phyloP scores from a whole-genome alignment of 2,113 vertebrate species.

The Marmota monax region DNA sequence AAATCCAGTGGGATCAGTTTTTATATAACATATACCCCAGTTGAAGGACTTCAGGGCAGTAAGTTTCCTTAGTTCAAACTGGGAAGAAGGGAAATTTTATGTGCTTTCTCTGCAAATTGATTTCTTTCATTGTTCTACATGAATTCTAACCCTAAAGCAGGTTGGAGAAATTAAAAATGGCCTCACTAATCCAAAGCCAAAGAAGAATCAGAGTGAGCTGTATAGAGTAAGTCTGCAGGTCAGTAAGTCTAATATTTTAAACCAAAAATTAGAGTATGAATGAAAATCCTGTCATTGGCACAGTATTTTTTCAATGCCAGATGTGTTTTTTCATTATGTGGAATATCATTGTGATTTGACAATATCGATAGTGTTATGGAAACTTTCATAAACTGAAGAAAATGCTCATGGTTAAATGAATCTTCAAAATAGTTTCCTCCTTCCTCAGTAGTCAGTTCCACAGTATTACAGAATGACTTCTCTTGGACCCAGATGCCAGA shows the following conservation, averaged over 20 bases:
- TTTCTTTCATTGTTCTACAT: neutral
- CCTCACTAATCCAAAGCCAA: neutral
- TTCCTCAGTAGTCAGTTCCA: neutral
- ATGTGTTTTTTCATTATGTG: neutral
- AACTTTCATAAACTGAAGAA: neutral
- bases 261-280: neutral
- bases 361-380: neutral
- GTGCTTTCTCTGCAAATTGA: neutral
- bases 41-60: neutral
- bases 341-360: neutral
- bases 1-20: neutral
- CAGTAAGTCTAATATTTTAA: neutral
- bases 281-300: neutral
- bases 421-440: slow-evolving; percentile 11
- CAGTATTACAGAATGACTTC: neutral
- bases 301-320: neutral
- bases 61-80: neutral
- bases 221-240: neutral
- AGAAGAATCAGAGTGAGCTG: neutral
- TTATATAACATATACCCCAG: neutral
- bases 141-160: neutral
- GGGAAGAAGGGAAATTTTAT: neutral
- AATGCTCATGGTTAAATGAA: neutral
- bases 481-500: neutral
- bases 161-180: neutral